phyloP scores from a whole-genome alignment of 2,113 vertebrate species.

The Phainopepla nitens region DNA sequence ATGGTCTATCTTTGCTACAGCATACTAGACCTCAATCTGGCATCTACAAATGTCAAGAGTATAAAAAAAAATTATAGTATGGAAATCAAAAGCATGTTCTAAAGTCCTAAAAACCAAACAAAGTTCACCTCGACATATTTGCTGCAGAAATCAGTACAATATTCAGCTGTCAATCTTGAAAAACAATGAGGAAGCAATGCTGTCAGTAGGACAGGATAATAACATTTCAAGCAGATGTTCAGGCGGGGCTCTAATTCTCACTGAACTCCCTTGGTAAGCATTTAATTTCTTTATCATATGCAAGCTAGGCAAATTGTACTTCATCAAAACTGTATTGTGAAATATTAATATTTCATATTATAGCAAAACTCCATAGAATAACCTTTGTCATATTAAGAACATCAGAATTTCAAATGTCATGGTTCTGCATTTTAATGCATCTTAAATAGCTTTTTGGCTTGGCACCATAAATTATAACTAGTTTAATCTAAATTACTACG shows the following conservation, averaged over 20 bases:
- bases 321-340: slow-evolving; percentile 81
- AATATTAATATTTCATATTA: slow-evolving; percentile 83
- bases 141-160: slow-evolving; percentile 74
- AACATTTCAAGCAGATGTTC: slow-evolving; percentile 83
- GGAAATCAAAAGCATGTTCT: slow-evolving; percentile 71
- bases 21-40: slow-evolving; percentile 85
- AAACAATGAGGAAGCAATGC: slow-evolving; percentile 71
- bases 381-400: slow-evolving; percentile 77
- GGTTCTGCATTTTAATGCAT: slow-evolving; percentile 75
- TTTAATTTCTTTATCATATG: slow-evolving; percentile 85
- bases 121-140: slow-evolving; percentile 78
- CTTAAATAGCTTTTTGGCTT: slow-evolving; percentile 69
- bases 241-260: slow-evolving; percentile 77
- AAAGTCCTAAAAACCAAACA: slow-evolving; percentile 67
- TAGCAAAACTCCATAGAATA: slow-evolving; percentile 77
- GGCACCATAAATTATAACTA: slow-evolving; percentile 64
- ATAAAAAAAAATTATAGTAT: slow-evolving; percentile 56
- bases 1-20: slow-evolving; percentile 80
- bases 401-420: slow-evolving; percentile 79
- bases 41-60: slow-evolving; percentile 90
- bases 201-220: slow-evolving; percentile 78
- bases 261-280: slow-evolving; percentile 80
- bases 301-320: slow-evolving; percentile 77
- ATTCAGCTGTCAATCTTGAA: slow-evolving; percentile 80
- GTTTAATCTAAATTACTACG: slow-evolving; percentile 54